phyloP scores from a whole-genome alignment of 2,113 vertebrate species.

The Menura novaehollandiae region DNA sequence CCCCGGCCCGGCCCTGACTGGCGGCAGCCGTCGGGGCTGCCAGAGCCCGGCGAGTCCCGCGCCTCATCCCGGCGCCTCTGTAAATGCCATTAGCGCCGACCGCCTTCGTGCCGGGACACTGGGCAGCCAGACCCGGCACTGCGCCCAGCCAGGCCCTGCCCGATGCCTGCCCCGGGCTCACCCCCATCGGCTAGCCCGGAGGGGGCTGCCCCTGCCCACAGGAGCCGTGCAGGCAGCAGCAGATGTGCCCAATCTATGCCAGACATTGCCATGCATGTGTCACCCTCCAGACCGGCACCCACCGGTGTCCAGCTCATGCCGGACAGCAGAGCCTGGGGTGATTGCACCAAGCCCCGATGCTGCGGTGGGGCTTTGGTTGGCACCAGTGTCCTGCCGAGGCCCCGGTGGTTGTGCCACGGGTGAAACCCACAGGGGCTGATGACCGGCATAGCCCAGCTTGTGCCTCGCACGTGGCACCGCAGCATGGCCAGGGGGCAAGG shows the following conservation, averaged over 20 bases:
- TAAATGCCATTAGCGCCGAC: conserved; percentile 22
- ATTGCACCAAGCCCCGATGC: fast-evolving
- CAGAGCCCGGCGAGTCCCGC: background rate
- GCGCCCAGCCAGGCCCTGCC: background rate
- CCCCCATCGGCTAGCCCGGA: background rate
- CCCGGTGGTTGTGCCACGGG: fast-evolving
- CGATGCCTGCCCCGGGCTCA: background rate
- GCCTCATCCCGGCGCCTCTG: background rate
- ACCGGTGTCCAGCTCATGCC: fast-evolving
- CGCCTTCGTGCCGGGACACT: background rate
- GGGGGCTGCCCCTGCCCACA: background rate
- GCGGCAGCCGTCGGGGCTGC: background rate
- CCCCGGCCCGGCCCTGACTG: background rate
- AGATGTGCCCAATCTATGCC: background rate
- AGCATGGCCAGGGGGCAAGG: background rate
- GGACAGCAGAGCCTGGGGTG: background rate
- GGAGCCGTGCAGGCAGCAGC: background rate
- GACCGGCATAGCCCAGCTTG: background rate
- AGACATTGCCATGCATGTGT: fast-evolving
- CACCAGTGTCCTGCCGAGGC: background rate
- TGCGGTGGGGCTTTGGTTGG: fast-evolving
- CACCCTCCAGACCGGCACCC: background rate
- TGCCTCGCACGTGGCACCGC: background rate
- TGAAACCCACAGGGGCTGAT: background rate
- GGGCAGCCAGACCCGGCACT: background rate